A percentile compares a stretch with the other conserved stretches of the same genome.
These are phyloP conservation scores for Exocentrus adspersus DNA, from an alignment of 2,888 invertebrate species.

Conservation along the genomic window DNA sequence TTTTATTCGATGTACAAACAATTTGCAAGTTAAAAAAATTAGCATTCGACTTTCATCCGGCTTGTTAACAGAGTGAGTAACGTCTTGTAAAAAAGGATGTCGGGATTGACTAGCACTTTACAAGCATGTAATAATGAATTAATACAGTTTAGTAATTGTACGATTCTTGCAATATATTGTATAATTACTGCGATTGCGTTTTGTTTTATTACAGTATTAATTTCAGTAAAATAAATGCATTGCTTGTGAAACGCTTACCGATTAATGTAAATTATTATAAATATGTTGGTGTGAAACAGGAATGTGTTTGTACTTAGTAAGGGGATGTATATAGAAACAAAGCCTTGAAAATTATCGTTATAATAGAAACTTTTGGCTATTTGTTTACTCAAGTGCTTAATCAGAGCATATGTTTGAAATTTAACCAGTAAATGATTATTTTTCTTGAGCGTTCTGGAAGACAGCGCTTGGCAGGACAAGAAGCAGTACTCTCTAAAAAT, in stretches of 20 bases:
- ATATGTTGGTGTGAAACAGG: too few species aligned
- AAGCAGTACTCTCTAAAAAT: too few species aligned
- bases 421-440: too few species aligned
- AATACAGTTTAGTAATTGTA: constrained; percentile 2
- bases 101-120: neutral
- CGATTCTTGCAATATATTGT: constrained; percentile 4
- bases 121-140: neutral
- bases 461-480: too few species aligned
- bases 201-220: constrained; percentile 4
- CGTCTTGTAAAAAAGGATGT: neutral
- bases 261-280: neutral
- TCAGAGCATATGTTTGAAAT: too few species aligned
- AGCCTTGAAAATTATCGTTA: too few species aligned
- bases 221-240: constrained; percentile 4
- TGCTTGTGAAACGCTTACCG: constrained; percentile 5
- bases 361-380: too few species aligned
- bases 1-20: constrained; percentile 7
- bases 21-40: constrained; percentile 2
- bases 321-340: too few species aligned
- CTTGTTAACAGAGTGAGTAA: constrained; percentile 6
- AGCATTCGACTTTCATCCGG: neutral
- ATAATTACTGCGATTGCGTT: constrained; percentile 3
- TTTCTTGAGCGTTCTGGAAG: too few species aligned
- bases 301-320: too few species aligned
- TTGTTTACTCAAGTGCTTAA: too few species aligned